Conservation (phyloP, 2,888 invertebrate species). For the Rosalia funebris region DNA sequence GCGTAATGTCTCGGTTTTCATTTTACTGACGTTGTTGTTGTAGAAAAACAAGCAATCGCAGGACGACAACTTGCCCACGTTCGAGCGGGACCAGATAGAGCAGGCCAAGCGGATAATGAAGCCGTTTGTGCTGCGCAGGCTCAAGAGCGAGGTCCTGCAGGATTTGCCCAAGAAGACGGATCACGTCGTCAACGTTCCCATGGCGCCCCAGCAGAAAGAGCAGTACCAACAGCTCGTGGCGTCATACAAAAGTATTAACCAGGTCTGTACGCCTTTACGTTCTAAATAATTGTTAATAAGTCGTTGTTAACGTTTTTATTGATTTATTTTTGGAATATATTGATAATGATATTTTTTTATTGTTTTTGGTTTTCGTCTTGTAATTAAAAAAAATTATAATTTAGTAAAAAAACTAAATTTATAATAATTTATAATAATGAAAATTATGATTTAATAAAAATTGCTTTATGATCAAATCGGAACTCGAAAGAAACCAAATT, state of each 20-base stretch:
- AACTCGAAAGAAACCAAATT: too few relatives aligned
- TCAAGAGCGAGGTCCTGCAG: constrained; percentile 86
- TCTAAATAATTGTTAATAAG: neutral
- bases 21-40: constrained; percentile 11
- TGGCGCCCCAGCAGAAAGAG: constrained; percentile 78
- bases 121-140: constrained; percentile 89
- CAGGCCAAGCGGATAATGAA: constrained; percentile 96
- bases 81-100: constrained; percentile 88
- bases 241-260: constrained; percentile 70
- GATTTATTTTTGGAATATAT: too few relatives aligned
- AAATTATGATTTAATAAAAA: too few relatives aligned
- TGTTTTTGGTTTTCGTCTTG: too few relatives aligned
- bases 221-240: constrained; percentile 81
- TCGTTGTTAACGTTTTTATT: neutral
- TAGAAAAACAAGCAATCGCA: constrained; percentile 49
- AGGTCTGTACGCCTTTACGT: constrained; percentile 27
- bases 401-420: too few relatives aligned
- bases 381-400: too few relatives aligned
- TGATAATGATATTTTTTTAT: too few relatives aligned
- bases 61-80: constrained; percentile 76
- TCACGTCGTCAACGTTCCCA: constrained; percentile 71
- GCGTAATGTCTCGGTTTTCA: neutral
- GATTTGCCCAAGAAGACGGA: constrained; percentile 88
- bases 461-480: too few relatives aligned
- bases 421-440: too few relatives aligned